phyloP scores from a whole-genome alignment of 23 tunicate genomes.

The Corella eumyota region DNA sequence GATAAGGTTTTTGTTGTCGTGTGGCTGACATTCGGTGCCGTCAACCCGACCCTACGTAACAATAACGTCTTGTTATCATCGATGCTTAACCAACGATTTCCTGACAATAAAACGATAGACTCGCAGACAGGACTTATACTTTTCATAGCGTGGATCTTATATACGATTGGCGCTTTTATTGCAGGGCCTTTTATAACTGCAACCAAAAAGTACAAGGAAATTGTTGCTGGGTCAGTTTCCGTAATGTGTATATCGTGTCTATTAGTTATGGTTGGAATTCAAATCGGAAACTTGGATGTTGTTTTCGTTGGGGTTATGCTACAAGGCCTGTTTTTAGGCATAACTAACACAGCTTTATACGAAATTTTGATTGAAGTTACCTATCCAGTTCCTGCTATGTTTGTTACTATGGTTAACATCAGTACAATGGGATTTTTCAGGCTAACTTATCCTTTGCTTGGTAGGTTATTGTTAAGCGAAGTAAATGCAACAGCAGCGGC shows the following conservation, averaged over 20 bases:
- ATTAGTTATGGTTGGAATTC: slow-evolving; percentile 16
- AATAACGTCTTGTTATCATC: slow-evolving; percentile 41
- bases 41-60: slow-evolving; percentile 37
- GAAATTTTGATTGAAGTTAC: slow-evolving; percentile 53
- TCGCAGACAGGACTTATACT: slow-evolving; percentile 18
- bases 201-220: slow-evolving; percentile 24
- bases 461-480: neutral
- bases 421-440: slow-evolving; percentile 29
- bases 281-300: neutral
- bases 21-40: slow-evolving; percentile 52
- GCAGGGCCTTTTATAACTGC: slow-evolving; percentile 36
- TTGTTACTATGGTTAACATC: slow-evolving; percentile 38
- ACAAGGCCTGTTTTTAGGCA: slow-evolving; percentile 38
- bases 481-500: neutral
- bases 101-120: slow-evolving; percentile 1
- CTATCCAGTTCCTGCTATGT: slow-evolving; percentile 39
- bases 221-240: slow-evolving; percentile 12
- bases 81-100: slow-evolving; percentile 9
- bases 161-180: slow-evolving; percentile 45
- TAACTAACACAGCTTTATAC: slow-evolving; percentile 31
- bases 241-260: slow-evolving; percentile 19
- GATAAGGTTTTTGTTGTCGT: slow-evolving; percentile 25
- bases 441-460: neutral
- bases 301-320: slow-evolving; percentile 18
- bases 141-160: slow-evolving; percentile 38